Evolutionary conservation across 2,797 vertebrate genomes (phyloP), one percentile per base, ranked within the genome.

Genomic region (Notoglanidium macrostoma): DNA sequence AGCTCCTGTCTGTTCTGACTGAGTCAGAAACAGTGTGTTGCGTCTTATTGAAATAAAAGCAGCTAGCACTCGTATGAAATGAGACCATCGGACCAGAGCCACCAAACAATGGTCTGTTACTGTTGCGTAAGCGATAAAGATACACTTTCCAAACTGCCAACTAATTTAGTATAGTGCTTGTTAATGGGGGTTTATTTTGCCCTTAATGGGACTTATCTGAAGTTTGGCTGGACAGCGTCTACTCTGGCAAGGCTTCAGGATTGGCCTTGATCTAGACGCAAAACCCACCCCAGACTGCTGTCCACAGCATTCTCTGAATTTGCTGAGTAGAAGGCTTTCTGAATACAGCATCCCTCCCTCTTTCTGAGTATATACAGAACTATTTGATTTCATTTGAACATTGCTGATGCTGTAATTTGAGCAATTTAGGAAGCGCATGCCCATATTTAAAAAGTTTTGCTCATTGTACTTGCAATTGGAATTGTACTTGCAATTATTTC

Each of bases 81-180:
- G 54, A n/a, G 83, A 46, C 54, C 49, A 79, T 65, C 26, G 32
- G 26, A 82, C 57, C 49, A 19, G 63, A 77, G 63, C 46, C 51
- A 32, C 49, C 76, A 83, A 72, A 88, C 83, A 72, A 32, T 12
- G 81, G 54, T 54, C 67, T 55, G 72, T 83, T 65, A 49, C 23
- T 46, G 74, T 90, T 87, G 85, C 67, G 10, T 59, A 72, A 87
- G 77, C 54, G n/a, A 23, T 26, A 17, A 73, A n/a, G 67, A 72
- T 23, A 4, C n/a, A 26, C 72, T 74, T 26, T 74, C 14, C 11
- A 15, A 10, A n/a, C 40, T 35, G 17, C n/a, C n/a, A 21, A 21
- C 9, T 78, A 4, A 23, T 78, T 78, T 32, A 57, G 19, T 3
- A 14, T 82, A 82, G n/a, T 49, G 44, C 12, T 40, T n/a, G 21